These are phyloP conservation scores for Dolichoris vasculosae DNA, from an alignment of 1,140 invertebrate species.

Conservation along the genomic window DNA sequence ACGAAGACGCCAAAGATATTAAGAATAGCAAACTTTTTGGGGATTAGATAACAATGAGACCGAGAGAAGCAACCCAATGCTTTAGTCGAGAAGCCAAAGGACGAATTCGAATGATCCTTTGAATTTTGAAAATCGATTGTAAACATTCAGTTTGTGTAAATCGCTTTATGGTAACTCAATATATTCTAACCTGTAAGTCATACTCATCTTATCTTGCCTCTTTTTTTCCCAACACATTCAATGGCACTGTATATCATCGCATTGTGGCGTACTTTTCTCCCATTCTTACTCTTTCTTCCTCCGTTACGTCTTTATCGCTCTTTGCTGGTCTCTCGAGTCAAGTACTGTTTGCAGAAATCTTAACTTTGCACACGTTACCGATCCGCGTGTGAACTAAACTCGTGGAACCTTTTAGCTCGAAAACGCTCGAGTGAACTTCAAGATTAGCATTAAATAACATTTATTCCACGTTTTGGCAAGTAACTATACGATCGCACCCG, in stretches of 20 bases:
- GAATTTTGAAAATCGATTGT: conserved; percentile 27
- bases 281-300: background rate
- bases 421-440: conserved; percentile 1
- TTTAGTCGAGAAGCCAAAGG: background rate
- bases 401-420: conserved; percentile 41
- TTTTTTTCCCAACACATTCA: background rate
- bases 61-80: too few species aligned
- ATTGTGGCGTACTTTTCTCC: background rate
- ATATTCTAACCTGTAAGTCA: conserved; percentile 6
- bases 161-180: background rate
- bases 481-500: background rate
- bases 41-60: conserved; percentile 11
- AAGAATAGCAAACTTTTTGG: background rate
- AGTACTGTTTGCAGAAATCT: conserved; percentile 57
- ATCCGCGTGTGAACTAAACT: background rate
- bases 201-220: background rate
- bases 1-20: background rate
- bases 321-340: conserved; percentile 18
- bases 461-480: background rate
- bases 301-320: background rate
- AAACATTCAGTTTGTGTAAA: background rate
- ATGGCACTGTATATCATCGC: background rate
- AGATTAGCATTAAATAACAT: conserved; percentile 37
- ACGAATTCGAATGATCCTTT: background rate
- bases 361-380: conserved; percentile 11